phyloP scores from a whole-genome alignment of 1,140 invertebrate species.

The Brachionus asplanchnoidis region DNA sequence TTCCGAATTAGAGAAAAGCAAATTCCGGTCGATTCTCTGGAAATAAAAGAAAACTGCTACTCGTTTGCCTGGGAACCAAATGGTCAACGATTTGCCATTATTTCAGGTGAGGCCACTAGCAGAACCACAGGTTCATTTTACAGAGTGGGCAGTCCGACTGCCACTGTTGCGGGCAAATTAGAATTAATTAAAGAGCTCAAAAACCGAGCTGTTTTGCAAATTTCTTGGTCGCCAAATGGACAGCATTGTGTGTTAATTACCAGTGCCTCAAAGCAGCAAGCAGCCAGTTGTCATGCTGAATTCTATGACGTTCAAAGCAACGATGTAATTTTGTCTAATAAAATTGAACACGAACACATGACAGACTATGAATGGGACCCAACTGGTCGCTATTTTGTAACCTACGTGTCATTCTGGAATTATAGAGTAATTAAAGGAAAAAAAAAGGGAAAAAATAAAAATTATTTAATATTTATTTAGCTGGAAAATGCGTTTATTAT shows the following conservation, averaged over 20 bases:
- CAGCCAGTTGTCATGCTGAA: constrained; percentile 26
- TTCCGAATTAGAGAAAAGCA: constrained; percentile 92
- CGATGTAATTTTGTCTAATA: constrained; percentile 45
- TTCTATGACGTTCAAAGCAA: constrained; percentile 24
- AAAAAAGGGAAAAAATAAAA: too few species aligned
- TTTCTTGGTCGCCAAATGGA: constrained; percentile 89
- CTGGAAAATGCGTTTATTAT: constrained; percentile 91
- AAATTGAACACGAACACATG: constrained; percentile 84
- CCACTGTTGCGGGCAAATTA: constrained; percentile 61
- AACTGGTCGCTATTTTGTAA: constrained; percentile 91
- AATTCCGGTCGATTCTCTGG: constrained; percentile 92
- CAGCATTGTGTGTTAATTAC: constrained; percentile 88
- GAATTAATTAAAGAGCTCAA: constrained; percentile 48
- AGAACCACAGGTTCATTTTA: constrained; percentile 81
- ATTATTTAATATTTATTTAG: constrained; percentile 48
- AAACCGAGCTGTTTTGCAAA: constrained; percentile 46
- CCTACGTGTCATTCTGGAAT: constrained; percentile 88
- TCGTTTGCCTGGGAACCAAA: constrained; percentile 96
- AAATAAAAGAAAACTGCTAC: constrained; percentile 65
- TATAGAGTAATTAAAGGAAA: constrained; percentile 66
- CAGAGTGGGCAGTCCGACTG: constrained; percentile 74
- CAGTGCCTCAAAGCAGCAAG: constrained; percentile 24
- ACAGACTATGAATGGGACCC: constrained; percentile 99
- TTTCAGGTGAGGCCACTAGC: constrained; percentile 82
- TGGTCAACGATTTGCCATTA: constrained; percentile 89